These are phyloP conservation scores for Panorpa germanica DNA, from an alignment of 2,888 invertebrate genomes.

Conservation along the genomic window DNA sequence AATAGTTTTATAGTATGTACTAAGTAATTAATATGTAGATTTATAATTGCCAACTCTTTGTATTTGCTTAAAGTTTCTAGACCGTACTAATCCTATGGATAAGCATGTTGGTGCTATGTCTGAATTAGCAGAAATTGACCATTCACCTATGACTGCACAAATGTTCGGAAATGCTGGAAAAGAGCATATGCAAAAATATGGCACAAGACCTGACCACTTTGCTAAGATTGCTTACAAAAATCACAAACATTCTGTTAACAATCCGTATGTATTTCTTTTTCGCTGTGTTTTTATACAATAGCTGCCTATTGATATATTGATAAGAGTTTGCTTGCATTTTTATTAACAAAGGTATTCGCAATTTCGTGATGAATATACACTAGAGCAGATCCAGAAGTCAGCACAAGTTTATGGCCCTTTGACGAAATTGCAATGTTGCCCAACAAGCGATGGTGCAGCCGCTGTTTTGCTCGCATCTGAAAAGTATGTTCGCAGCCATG, in stretches of 20 bases:
- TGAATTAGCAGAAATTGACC: constrained; percentile 59
- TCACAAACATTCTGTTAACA: constrained; percentile 90
- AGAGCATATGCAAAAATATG: constrained; percentile 94
- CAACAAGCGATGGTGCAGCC: constrained; percentile 96
- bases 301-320: not conserved
- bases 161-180: constrained; percentile 91
- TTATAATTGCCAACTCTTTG: constrained; percentile 7
- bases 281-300: constrained; percentile 4
- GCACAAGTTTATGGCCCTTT: constrained; percentile 80
- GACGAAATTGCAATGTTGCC: constrained; percentile 94
- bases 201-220: constrained; percentile 80
- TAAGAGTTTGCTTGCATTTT: constrained; percentile 7
- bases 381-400: constrained; percentile 79
- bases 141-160: constrained; percentile 80
- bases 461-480: constrained; percentile 85
- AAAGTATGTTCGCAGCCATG: constrained; percentile 68
- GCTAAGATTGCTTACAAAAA: constrained; percentile 98
- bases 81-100: constrained; percentile 79
- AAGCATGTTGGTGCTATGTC: constrained; percentile 73
- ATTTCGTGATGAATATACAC: constrained; percentile 74
- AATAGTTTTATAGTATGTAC: not conserved
- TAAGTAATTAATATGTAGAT: too few species aligned
- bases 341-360: constrained; percentile 56
- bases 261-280: constrained; percentile 45
- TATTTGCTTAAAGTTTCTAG: constrained; percentile 33